Evolutionary conservation across 2,888 invertebrate species (phyloP), one percentile per base, ranked within the genome.

Genomic region (Yponomeuta malinellus): DNA sequence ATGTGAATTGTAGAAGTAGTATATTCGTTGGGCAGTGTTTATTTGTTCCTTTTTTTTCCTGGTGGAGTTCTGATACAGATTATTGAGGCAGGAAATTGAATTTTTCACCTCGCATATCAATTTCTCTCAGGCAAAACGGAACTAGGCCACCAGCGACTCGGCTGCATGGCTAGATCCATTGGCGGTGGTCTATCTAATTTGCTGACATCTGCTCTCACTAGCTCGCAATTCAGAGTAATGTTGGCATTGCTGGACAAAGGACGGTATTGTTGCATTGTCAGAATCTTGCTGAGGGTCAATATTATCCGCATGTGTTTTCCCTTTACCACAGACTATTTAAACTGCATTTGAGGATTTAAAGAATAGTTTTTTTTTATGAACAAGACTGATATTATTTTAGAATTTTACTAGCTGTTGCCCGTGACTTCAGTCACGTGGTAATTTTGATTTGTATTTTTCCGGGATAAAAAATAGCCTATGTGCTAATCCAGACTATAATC

Each of bases 101-200:
- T 65, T 23, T 65, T 29, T 29, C 29, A 65, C 65, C 65, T 29
- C 6, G 65, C 65, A 9, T 65, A 65, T 65, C 65, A 65, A 65
- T 65, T 65, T 65, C 65, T 33, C n/a, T 59, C 52, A 59, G 66
- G 67, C 33, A 33, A 33, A 48, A 67, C 59, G 68, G 59, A 67
- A 65, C 23, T 29, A 65, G 65, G 65, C 76, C 76, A 74, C 76
- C 43, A 43, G 5, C 43, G 3, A 43, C 43, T 43, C 43, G 9
- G 5, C 43, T 43, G 43, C 43, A 8, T 4, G 2, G 15, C 52
- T 59, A 15, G 15, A 12, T 59, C 52, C 43, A 43, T 59, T 5
- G 52, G 12, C 52, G 52, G 15, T 15, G 15, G 52, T 1, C 12
- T 59, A 59, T 15, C 15, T 59, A 59, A 59, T 59, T 59, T 59